phyloP scores from a whole-genome alignment of 2,888 invertebrate species.

The Panzeria rudis region DNA sequence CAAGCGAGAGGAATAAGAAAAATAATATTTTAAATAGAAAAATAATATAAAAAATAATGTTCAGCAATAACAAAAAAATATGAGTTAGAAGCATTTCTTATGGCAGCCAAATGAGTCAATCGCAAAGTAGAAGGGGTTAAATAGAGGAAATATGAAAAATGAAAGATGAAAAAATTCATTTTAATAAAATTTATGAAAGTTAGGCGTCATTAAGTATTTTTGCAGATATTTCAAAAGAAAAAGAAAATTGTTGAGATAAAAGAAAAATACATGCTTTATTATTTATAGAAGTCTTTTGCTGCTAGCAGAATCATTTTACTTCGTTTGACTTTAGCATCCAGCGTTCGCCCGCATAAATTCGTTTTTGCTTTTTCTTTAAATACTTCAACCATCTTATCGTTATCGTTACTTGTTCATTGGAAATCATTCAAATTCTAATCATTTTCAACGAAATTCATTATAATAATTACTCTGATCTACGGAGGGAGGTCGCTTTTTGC shows the following conservation, averaged over 20 bases:
- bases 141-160: slow-evolving; percentile 5
- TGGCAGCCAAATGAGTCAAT: slow-evolving; percentile 47
- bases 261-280: background rate
- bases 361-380: background rate
- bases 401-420: background rate
- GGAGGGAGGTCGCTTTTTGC: slow-evolving; percentile 7
- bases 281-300: background rate
- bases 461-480: slow-evolving; percentile 30
- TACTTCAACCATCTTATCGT: background rate
- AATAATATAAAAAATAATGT: slow-evolving; percentile 15
- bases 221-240: background rate
- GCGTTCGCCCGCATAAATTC: background rate
- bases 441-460: slow-evolving; percentile 30
- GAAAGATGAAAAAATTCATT: slow-evolving; percentile 2
- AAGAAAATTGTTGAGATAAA: background rate
- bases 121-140: background rate
- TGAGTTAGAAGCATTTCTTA: slow-evolving; percentile 54
- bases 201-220: slow-evolving; percentile 55
- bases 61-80: slow-evolving; percentile 22
- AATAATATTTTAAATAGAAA: slow-evolving; percentile 38
- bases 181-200: slow-evolving; percentile 58
- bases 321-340: background rate
- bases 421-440: slow-evolving; percentile 31
- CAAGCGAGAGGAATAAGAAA: slow-evolving; percentile 28
- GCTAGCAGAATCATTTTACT: slow-evolving; percentile 18